These are phyloP conservation scores for Cheirogaleus major DNA, from an alignment of 2,797 vertebrate genomes.

Conservation along the genomic window DNA sequence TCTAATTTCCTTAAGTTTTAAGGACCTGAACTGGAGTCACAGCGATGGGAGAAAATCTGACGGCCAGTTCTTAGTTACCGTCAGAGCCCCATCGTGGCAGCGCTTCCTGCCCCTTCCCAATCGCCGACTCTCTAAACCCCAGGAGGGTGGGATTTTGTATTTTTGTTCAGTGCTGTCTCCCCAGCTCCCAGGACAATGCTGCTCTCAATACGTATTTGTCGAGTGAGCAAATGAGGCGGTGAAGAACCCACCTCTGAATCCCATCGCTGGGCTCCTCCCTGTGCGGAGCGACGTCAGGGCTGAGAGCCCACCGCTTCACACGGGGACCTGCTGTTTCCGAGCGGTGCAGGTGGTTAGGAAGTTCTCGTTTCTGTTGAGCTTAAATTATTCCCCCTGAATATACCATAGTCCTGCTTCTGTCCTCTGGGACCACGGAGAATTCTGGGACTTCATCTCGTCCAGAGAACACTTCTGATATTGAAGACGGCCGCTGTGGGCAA, in stretches of 20 bases:
- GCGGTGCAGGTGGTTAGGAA: not conserved
- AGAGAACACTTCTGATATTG: not conserved
- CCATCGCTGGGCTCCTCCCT: not conserved
- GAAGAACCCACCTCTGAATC: not conserved
- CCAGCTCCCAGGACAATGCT: not conserved
- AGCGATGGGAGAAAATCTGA: not conserved
- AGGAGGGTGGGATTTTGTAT: accelerated
- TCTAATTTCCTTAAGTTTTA: not conserved
- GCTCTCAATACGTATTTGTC: not conserved
- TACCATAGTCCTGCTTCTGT: not conserved
- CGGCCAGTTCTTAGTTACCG: not conserved
- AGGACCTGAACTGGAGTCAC: not conserved
- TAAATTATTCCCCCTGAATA: not conserved
- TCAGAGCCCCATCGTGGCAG: not conserved
- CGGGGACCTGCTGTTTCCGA: not conserved
- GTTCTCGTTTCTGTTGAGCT: not conserved
- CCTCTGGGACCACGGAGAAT: not conserved
- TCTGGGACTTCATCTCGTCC: not conserved
- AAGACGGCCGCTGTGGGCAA: accelerated
- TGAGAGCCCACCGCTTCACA: not conserved
- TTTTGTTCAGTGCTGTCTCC: no score
- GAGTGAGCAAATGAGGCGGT: not conserved
- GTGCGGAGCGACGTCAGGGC: not conserved
- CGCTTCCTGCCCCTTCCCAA: no score
- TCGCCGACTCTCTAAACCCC: not conserved